Conservation (phyloP, 2,113 vertebrate genomes). For the Patagioenas fasciata region DNA sequence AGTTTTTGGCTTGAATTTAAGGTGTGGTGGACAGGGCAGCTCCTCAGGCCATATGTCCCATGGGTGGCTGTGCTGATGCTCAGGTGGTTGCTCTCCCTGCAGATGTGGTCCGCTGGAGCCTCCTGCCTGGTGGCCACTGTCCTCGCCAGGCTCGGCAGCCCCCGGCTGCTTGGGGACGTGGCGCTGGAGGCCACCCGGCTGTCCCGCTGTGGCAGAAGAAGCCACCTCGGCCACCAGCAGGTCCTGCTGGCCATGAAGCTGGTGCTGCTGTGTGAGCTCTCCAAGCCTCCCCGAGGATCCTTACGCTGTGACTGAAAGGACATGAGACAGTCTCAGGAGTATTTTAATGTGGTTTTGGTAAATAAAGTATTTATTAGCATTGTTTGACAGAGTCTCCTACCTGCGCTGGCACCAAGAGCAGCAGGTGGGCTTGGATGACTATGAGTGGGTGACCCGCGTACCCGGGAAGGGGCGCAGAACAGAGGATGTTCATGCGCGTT, state of each 20-base stretch:
- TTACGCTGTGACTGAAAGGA: neutral
- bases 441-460: fast-evolving
- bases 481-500: neutral
- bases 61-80: fast-evolving
- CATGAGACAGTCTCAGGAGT: neutral
- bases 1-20: neutral
- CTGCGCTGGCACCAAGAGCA: neutral
- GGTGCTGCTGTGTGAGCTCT: conserved; percentile 14
- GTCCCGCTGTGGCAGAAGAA: neutral
- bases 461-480: neutral
- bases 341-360: neutral
- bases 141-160: neutral
- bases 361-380: neutral
- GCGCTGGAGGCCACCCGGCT: neutral
- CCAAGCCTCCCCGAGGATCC: neutral
- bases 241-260: conserved; percentile 15
- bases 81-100: neutral
- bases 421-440: neutral
- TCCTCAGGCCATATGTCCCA: fast-evolving
- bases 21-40: neutral
- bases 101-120: neutral
- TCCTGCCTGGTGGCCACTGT: neutral
- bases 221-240: neutral
- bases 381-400: fast-evolving
- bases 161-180: neutral